Conservation (phyloP, 2,888 invertebrate genomes). For the Macrophya annulata region DNA sequence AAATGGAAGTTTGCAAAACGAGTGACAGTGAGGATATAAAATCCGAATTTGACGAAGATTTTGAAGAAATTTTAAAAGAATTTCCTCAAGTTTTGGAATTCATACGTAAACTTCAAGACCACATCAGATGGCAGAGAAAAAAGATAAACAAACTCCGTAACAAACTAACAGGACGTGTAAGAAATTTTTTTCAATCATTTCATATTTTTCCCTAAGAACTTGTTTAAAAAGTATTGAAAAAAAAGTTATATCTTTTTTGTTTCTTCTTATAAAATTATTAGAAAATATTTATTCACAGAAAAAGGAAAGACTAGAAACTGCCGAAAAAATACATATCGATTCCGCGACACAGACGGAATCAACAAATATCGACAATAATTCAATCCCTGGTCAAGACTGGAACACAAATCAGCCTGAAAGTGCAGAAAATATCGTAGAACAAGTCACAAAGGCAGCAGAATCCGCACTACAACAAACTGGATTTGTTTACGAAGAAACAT, state of each 20-base stretch:
- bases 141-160: constrained; percentile 83
- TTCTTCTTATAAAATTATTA: not conserved
- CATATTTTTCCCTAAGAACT: not conserved
- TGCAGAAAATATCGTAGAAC: constrained; percentile 84
- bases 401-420: constrained; percentile 64
- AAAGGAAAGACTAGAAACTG: constrained; percentile 65
- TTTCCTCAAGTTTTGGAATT: constrained; percentile 83
- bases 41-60: constrained; percentile 63
- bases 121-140: constrained; percentile 82
- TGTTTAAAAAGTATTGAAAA: too few species aligned
- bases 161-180: constrained; percentile 82
- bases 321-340: constrained; percentile 69
- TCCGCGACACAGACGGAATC: constrained; percentile 71
- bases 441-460: constrained; percentile 90
- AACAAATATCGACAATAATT: constrained; percentile 64
- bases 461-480: constrained; percentile 87
- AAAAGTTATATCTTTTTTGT: not conserved
- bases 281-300: constrained; percentile 61
- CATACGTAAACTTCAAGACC: constrained; percentile 82
- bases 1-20: constrained; percentile 61
- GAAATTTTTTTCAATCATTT: constrained; percentile 63
- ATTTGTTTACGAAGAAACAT: constrained; percentile 93
- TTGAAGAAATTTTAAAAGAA: constrained; percentile 79
- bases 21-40: constrained; percentile 69
- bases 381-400: constrained; percentile 65